Base-by-base conservation (phyloP, 2,113 vertebrate genomes). In the Antennarius striatus region DNA sequence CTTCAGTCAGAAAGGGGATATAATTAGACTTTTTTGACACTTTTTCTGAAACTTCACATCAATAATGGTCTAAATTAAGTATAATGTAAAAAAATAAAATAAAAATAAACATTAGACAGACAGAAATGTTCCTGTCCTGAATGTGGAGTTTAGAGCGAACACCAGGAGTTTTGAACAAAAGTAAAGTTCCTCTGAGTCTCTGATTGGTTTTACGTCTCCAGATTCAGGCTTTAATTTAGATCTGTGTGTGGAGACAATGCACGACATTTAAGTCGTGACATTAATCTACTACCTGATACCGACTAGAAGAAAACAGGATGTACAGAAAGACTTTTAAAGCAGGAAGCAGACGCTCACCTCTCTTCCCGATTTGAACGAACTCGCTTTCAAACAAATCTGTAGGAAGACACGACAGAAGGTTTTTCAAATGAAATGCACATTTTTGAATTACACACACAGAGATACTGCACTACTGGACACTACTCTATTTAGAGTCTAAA, bases 321-420 rank as follows among this genome's bases (percentile, higher is more conserved):
- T 36, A 7, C 32, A 36, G 32, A 36, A 36, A 36, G 32, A 36
- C 4, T n/a, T 16, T 54, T 2, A 48, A 56, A 56, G 11, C 42
- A 43, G 12, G 0, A 63, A 32, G 4, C 45, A 55, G 56, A 43
- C 12, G 73, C 84, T 69, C 55, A 94, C 93, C 92, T 91, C 87
- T 92, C 40, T 90, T 91, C 54, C 92, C 92, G 1, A 91, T 68
- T 49, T 86, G 86, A 65, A 92, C 73, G n/a, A 92, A 90, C 29
- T 92, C 86, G 10, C 73, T 91, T 82, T 94, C 93, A 89, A 93
- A 94, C 72, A 92, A 56, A 68, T 94, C 93, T 94, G 88, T 40
- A 55, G 32, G 64, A 48, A 16, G 6, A 75, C 36, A 57, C 45
- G 53, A 45, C 43, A 62, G 22, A 69, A 77, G 32, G 10, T 57